These are phyloP conservation scores for Epinotia demarniana DNA, from an alignment of 2,888 invertebrate genomes.

Conservation along the genomic window DNA sequence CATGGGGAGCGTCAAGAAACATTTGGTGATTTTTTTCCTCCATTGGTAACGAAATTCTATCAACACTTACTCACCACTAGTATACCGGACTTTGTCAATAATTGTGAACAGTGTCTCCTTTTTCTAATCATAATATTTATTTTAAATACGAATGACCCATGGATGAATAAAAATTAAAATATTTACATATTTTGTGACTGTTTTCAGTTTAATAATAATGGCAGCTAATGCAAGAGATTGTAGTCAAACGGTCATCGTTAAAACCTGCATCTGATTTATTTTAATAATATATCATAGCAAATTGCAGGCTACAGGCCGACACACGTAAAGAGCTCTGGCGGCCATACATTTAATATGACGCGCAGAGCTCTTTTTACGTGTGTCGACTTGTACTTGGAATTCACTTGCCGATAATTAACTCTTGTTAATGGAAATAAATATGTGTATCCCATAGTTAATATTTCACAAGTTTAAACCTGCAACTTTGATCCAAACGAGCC, in stretches of 20 bases:
- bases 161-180: slow-evolving; percentile 6
- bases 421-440: background rate
- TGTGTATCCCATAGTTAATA: background rate
- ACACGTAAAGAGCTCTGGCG: no score
- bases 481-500: background rate
- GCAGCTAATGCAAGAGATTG: background rate
- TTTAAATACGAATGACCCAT: background rate
- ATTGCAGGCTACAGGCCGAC: no score
- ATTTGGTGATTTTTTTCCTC: background rate
- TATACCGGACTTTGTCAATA: background rate
- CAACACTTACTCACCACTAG: background rate
- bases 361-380: no score
- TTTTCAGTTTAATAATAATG: background rate
- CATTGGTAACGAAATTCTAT: slow-evolving; percentile 19
- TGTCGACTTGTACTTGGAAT: no score
- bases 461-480: background rate
- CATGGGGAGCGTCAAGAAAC: background rate
- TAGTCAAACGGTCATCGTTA: background rate
- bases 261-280: background rate
- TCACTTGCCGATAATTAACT: no score
- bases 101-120: background rate
- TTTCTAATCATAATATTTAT: background rate
- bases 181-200: slow-evolving; percentile 22
- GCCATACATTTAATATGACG: no score
- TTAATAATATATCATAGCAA: background rate